Percentiles rank a stretch among this genome's conserved stretches.
Conservation (phyloP, 2,888 invertebrate genomes). For the Eurytoma adleriae region DNA sequence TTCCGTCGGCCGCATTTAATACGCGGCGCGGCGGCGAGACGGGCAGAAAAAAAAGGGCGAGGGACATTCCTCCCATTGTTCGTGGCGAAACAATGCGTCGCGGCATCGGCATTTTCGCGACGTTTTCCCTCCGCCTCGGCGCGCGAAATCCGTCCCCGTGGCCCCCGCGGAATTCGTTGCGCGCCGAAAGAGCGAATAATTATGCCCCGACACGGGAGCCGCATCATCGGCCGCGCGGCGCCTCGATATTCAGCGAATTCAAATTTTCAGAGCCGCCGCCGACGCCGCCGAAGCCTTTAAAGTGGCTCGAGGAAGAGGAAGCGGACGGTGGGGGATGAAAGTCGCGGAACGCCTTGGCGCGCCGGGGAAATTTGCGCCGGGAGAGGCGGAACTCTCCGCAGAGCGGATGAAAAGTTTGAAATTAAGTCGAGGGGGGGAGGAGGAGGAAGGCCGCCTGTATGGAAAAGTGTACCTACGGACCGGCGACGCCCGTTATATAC, state of each 20-base stretch:
- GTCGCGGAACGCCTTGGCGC: not conserved
- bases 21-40: not conserved
- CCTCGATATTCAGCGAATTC: constrained; percentile 56
- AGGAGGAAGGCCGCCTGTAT: constrained; percentile 23
- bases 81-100: constrained; percentile 36
- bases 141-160: constrained; percentile 32
- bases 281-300: constrained; percentile 34
- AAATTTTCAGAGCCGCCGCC: constrained; percentile 43
- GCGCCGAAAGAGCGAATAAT: constrained; percentile 45
- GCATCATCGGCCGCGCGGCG: constrained; percentile 35
- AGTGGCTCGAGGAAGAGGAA: constrained; percentile 36
- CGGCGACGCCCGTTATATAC: constrained; percentile 28
- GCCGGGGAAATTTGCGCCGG: constrained; percentile 31
- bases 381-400: constrained; percentile 27
- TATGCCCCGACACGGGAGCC: constrained; percentile 51
- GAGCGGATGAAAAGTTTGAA: constrained; percentile 55
- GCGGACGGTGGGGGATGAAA: not conserved
- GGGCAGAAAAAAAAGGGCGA: constrained; percentile 14
- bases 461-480: constrained; percentile 42
- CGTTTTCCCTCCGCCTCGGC: not conserved
- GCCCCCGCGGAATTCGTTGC: constrained; percentile 44
- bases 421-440: constrained; percentile 40
- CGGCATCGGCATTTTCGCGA: constrained; percentile 33
- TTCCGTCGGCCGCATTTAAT: constrained; percentile 44
- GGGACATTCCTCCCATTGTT: constrained; percentile 51